These are phyloP conservation scores for Drosophila nigricruria DNA, from an alignment of 2,888 invertebrate species.

Conservation along the genomic window DNA sequence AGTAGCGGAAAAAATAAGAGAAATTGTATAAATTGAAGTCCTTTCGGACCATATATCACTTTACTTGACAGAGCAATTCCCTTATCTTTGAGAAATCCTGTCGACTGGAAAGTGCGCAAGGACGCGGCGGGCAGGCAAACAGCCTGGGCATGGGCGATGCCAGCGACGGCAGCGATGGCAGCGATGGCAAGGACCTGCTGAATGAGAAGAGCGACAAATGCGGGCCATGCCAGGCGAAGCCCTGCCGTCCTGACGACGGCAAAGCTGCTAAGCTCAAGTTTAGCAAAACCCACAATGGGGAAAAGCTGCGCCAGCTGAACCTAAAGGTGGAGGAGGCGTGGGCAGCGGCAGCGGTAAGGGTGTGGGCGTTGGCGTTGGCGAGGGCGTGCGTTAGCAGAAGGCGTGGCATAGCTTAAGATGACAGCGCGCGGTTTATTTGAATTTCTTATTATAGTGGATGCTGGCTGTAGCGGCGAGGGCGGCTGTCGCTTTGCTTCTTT, in stretches of 20 bases:
- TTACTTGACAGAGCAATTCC: conserved; percentile 89
- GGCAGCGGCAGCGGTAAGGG: conserved; percentile 63
- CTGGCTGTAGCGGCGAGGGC: conserved; percentile 23
- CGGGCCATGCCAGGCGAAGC: conserved; percentile 54
- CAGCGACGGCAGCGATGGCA: conserved; percentile 39
- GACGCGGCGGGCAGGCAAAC: conserved; percentile 59
- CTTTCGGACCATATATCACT: conserved; percentile 89
- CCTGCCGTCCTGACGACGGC: conserved; percentile 52
- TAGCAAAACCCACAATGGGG: conserved; percentile 77
- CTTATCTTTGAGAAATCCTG: conserved; percentile 86
- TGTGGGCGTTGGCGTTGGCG: conserved; percentile 53
- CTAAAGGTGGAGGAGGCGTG: conserved; percentile 15
- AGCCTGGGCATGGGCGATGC: conserved; percentile 25
- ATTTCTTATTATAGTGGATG: conserved; percentile 77
- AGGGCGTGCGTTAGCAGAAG: conserved; percentile 66
- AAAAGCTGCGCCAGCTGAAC: conserved; percentile 48
- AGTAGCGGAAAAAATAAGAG: conserved; percentile 83
- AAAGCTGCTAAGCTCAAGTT: conserved; percentile 81
- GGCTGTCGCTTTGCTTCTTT: conserved; percentile 32
- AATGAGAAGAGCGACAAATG: conserved; percentile 68
- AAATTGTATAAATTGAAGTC: conserved; percentile 86
- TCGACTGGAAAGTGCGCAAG: conserved; percentile 84
- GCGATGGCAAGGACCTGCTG: conserved; percentile 49
- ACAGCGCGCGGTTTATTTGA: conserved; percentile 83
- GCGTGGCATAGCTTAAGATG: conserved; percentile 83